Evolutionary conservation across 2,888 invertebrate genomes (phyloP).

Genomic region (Dryobotodes eremita): DNA sequence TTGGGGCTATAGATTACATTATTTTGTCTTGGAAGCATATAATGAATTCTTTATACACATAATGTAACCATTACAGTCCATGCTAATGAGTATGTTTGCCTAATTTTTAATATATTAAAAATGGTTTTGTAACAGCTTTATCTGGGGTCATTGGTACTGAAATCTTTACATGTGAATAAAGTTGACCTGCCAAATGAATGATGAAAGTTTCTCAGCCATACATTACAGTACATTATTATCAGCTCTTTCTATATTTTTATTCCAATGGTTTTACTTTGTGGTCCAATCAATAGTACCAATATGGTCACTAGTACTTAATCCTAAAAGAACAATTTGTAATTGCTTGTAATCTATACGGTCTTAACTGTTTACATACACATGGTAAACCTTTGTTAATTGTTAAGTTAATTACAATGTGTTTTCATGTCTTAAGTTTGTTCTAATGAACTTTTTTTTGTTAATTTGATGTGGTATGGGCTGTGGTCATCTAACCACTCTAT

Average conservation of each 20-base stretch:
- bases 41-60: conserved; percentile 74
- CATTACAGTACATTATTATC: conserved; percentile 21
- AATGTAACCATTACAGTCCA: conserved; percentile 74
- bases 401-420: conserved; percentile 16
- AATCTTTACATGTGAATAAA: conserved; percentile 55
- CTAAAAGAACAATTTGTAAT: conserved; percentile 22
- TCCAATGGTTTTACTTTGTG: conserved; percentile 7
- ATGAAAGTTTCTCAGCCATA: conserved; percentile 50
- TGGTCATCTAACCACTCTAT: conserved; percentile 28
- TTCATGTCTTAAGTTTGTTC: not conserved
- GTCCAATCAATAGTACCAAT: conserved; percentile 9
- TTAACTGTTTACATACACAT: conserved; percentile 32
- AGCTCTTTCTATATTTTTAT: conserved; percentile 29
- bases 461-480: conserved; percentile 8
- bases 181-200: conserved; percentile 52
- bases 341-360: conserved; percentile 5
- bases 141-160: conserved; percentile 68
- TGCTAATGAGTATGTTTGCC: conserved; percentile 73
- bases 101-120: conserved; percentile 71
- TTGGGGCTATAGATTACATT: conserved; percentile 80
- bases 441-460: conserved; percentile 20
- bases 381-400: conserved; percentile 18
- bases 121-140: conserved; percentile 70
- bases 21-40: conserved; percentile 72
- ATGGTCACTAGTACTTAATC: conserved; percentile 7